phyloP scores from a whole-genome alignment of 2,797 vertebrate genomes.

The Carcharodon carcharias region DNA sequence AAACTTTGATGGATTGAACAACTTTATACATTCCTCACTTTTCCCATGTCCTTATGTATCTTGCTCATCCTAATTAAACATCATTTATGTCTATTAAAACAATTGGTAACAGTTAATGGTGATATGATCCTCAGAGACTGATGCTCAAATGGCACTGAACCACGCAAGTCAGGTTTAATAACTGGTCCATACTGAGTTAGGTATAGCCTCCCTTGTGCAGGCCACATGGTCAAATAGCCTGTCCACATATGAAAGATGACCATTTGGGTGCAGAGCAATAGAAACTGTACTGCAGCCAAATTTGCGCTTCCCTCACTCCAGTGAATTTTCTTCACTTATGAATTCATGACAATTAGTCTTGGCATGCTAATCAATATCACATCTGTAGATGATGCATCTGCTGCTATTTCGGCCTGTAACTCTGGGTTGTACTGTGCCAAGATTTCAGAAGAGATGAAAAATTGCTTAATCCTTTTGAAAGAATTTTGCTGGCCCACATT shows the following conservation, averaged over 20 bases:
- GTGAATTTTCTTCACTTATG: not conserved
- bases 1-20: not conserved
- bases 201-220: not conserved
- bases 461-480: too few species aligned
- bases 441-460: too few species aligned
- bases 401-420: too few species aligned
- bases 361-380: not conserved
- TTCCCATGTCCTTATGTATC: not conserved
- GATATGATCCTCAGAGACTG: not conserved
- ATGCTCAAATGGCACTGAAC: not conserved
- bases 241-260: not conserved
- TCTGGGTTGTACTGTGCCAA: too few species aligned
- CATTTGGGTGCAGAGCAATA: not conserved
- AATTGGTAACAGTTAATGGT: not conserved
- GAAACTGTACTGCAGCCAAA: not conserved
- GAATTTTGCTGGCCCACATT: too few species aligned
- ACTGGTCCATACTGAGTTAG: not conserved
- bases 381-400: not conserved
- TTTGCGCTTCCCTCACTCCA: not conserved
- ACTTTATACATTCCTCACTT: not conserved
- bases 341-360: not conserved
- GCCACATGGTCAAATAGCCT: not conserved
- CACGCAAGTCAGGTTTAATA: not conserved
- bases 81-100: not conserved
- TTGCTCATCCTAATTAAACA: not conserved